phyloP scores from a whole-genome alignment of 2,888 invertebrate species.

The Parapristionchus giblindavisi region DNA sequence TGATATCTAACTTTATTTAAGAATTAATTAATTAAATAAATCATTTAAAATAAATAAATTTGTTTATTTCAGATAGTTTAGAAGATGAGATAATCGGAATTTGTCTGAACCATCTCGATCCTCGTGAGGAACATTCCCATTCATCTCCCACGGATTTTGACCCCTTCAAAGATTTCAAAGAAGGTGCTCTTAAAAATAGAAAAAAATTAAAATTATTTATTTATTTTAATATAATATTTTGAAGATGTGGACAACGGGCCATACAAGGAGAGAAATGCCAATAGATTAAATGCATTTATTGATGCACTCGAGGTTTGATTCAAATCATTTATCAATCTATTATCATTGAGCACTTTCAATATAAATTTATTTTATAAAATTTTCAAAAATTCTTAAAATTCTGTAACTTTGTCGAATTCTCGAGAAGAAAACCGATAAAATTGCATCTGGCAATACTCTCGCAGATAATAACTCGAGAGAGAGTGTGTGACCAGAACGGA shows the following conservation, averaged over 20 bases:
- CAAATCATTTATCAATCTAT: neutral
- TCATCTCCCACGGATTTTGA: constrained; percentile 8
- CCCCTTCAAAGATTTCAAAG: constrained; percentile 35
- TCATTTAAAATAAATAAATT: too few species aligned
- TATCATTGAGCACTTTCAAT: neutral
- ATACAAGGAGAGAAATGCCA: constrained; percentile 36
- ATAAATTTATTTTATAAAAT: too few species aligned
- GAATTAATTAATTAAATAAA: too few species aligned
- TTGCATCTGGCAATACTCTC: too few species aligned
- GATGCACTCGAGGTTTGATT: constrained; percentile 18
- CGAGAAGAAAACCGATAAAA: too few species aligned
- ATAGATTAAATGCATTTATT: constrained; percentile 23
- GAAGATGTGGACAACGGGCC: constrained; percentile 31
- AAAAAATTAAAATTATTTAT: too few species aligned
- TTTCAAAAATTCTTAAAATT: too few species aligned
- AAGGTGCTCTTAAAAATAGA: too few species aligned
- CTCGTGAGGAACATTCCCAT: neutral
- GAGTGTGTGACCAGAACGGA: too few species aligned
- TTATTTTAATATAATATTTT: neutral
- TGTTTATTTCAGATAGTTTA: neutral
- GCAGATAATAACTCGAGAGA: too few species aligned
- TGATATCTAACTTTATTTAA: too few species aligned
- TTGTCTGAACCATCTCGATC: constrained; percentile 34
- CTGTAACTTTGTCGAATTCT: too few species aligned
- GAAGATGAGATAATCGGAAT: constrained; percentile 22